These are phyloP conservation scores for Hiodon alosoides DNA, from an alignment of 2,113 vertebrate species.

Conservation along the genomic window DNA sequence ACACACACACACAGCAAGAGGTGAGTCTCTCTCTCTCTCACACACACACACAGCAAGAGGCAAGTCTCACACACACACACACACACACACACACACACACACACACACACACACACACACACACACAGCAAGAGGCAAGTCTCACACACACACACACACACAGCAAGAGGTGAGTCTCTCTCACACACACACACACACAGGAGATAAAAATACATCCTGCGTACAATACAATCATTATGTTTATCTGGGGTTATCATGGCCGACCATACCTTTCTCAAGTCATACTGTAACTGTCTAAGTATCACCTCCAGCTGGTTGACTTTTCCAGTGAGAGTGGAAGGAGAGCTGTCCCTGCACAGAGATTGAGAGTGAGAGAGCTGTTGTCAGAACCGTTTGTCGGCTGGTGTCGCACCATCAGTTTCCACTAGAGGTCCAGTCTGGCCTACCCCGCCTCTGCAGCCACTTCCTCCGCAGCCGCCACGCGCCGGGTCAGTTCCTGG, in stretches of 20 bases:
- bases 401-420: background rate
- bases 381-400: background rate
- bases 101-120: background rate
- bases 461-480: constrained; percentile 70
- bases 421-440: background rate
- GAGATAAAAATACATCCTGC: background rate
- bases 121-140: background rate
- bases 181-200: background rate
- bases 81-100: background rate
- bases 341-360: constrained; percentile 59
- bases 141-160: no score
- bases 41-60: background rate
- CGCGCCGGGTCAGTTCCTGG: constrained; percentile 72
- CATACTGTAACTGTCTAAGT: constrained; percentile 87
- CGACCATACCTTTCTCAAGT: constrained; percentile 79
- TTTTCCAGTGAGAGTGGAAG: constrained; percentile 87
- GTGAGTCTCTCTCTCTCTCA: no score
- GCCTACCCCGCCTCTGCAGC: constrained; percentile 67
- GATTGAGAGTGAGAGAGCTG: background rate
- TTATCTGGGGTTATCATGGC: background rate
- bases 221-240: background rate
- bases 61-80: background rate
- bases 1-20: background rate
- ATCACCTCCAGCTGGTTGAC: constrained; percentile 94
- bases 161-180: background rate